Percentiles rank a stretch among this genome's conserved stretches.
These are phyloP conservation scores for Cryptomyrus ogoouensis DNA, from an alignment of 2,113 vertebrate genomes.

Conservation along the genomic window DNA sequence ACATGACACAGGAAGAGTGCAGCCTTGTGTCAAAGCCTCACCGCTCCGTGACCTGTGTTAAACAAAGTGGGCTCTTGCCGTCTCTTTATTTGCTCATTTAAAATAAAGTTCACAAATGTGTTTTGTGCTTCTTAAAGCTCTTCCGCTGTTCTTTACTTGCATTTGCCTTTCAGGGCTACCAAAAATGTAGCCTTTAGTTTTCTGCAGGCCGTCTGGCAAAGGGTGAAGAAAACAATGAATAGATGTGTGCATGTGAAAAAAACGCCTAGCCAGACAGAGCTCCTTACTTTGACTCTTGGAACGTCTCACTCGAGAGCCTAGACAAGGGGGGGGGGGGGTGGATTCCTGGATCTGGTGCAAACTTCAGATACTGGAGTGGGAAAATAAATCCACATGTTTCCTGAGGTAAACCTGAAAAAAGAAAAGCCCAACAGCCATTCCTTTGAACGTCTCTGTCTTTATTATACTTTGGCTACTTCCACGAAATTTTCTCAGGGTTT, in stretches of 20 bases:
- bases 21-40: not conserved
- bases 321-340: constrained; percentile 43
- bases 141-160: not conserved
- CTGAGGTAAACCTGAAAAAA: constrained; percentile 47
- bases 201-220: constrained; percentile 5
- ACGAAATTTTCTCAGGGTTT: constrained; percentile 39
- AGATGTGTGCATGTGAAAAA: constrained; percentile 6
- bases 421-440: constrained; percentile 32
- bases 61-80: not conserved
- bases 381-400: constrained; percentile 52
- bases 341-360: constrained; percentile 48
- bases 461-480: constrained; percentile 41
- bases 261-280: constrained; percentile 19
- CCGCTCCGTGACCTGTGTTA: not conserved
- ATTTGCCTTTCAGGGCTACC: not conserved
- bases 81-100: not conserved
- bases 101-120: not conserved
- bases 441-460: constrained; percentile 37
- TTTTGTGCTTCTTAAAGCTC: not conserved
- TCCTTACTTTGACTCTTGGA: constrained; percentile 16
- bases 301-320: constrained; percentile 14
- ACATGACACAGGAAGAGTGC: constrained; percentile 6
- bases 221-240: constrained; percentile 17
- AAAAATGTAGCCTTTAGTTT: not conserved
- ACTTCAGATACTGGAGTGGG: constrained; percentile 46